These are phyloP conservation scores for Ptilodon capucinus DNA, from an alignment of 2,888 invertebrate species.

Conservation along the genomic window DNA sequence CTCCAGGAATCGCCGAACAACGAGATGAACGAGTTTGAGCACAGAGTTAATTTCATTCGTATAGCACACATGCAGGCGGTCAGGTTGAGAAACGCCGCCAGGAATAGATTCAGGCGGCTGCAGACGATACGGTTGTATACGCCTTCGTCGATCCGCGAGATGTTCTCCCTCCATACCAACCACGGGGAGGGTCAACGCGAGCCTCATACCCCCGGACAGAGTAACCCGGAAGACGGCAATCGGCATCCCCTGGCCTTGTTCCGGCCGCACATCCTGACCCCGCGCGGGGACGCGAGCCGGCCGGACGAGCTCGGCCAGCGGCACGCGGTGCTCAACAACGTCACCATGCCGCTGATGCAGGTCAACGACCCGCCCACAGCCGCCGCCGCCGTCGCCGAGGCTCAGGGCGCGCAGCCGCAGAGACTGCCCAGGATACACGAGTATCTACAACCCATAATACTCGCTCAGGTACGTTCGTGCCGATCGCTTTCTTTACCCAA, in stretches of 20 bases:
- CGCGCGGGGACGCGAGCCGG: constrained; percentile 31
- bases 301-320: constrained; percentile 47
- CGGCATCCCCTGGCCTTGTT: constrained; percentile 46
- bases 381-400: constrained; percentile 43
- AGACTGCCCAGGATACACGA: constrained; percentile 69
- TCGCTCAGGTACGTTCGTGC: constrained; percentile 65
- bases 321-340: constrained; percentile 60
- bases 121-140: constrained; percentile 72
- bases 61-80: constrained; percentile 71
- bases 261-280: constrained; percentile 48
- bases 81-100: constrained; percentile 64
- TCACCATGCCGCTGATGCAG: constrained; percentile 80
- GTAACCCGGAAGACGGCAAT: constrained; percentile 33
- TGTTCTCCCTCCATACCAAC: constrained; percentile 59
- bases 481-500: background rate
- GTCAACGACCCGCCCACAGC: constrained; percentile 80
- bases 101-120: constrained; percentile 64
- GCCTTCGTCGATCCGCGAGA: constrained; percentile 70
- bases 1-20: constrained; percentile 38
- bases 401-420: constrained; percentile 44
- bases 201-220: constrained; percentile 37
- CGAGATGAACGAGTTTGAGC: constrained; percentile 61
- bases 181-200: constrained; percentile 46
- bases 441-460: constrained; percentile 73
- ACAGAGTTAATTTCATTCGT: constrained; percentile 66